Percentiles rank a stretch among this genome's conserved stretches.
Conservation (phyloP, 1,140 invertebrate genomes). For the Pachypeltis micranthus region DNA sequence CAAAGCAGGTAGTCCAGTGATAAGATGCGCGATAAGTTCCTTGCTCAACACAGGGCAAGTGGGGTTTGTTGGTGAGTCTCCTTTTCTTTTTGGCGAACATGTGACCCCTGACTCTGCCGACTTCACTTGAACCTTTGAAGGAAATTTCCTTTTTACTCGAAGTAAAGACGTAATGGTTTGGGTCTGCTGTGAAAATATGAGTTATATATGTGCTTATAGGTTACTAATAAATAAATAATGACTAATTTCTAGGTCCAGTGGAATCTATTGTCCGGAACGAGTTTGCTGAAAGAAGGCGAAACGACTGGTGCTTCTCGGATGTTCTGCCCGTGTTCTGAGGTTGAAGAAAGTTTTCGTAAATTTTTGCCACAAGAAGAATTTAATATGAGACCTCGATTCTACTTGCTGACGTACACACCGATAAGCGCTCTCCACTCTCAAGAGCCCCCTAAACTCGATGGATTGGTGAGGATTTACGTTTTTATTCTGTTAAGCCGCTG, state of each 20-base stretch:
- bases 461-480: constrained; percentile 47
- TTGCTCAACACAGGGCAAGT: too few relatives aligned
- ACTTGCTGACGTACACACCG: constrained; percentile 52
- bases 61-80: too few relatives aligned
- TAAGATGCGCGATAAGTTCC: too few relatives aligned
- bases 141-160: too few relatives aligned
- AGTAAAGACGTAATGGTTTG: too few relatives aligned
- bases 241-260: constrained; percentile 78
- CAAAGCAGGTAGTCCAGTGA: too few relatives aligned
- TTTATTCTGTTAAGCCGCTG: neutral
- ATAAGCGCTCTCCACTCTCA: constrained; percentile 58
- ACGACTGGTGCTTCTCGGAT: constrained; percentile 40
- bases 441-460: constrained; percentile 68
- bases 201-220: too few relatives aligned
- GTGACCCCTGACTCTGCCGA: too few relatives aligned
- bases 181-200: too few relatives aligned
- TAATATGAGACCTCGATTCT: constrained; percentile 76
- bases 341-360: constrained; percentile 69
- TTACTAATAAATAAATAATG: too few relatives aligned
- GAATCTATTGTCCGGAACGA: constrained; percentile 64
- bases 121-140: too few relatives aligned
- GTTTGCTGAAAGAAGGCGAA: constrained; percentile 40
- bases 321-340: constrained; percentile 55
- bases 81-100: too few relatives aligned
- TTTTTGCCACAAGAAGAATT: constrained; percentile 56